Conservation (phyloP, 2,797 vertebrate species). For the Pseudomugil tenellus region DNA sequence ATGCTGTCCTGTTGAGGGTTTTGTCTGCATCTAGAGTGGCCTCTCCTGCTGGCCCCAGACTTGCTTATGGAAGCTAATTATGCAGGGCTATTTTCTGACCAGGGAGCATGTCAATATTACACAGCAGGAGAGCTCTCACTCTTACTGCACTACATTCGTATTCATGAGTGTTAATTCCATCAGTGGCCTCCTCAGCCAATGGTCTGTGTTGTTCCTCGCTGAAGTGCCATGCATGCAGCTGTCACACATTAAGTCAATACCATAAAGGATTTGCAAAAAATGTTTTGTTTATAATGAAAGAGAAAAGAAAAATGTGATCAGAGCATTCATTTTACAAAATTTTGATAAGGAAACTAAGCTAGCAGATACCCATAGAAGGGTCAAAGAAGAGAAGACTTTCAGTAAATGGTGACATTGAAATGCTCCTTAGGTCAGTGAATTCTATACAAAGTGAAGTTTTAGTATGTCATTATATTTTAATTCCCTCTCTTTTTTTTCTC, state of each 20-base stretch:
- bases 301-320: background rate
- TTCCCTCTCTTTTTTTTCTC: too few relatives aligned
- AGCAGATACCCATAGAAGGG: background rate
- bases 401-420: background rate
- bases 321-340: background rate
- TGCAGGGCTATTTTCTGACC: constrained; percentile 68
- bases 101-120: constrained; percentile 76
- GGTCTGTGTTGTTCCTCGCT: constrained; percentile 49
- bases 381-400: background rate
- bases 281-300: constrained; percentile 25
- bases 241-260: constrained; percentile 24
- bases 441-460: too few relatives aligned
- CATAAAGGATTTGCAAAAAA: constrained; percentile 29
- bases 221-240: constrained; percentile 42
- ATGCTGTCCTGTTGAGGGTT: constrained; percentile 36
- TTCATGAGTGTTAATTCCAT: constrained; percentile 82
- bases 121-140: constrained; percentile 69
- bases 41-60: constrained; percentile 50
- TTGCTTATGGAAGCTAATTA: constrained; percentile 74
- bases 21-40: constrained; percentile 54
- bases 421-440: background rate
- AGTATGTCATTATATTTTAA: too few relatives aligned
- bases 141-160: constrained; percentile 66
- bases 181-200: constrained; percentile 65
- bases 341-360: background rate